Conservation (phyloP, 2,797 vertebrate species). For the Euphonia xanthogaster region DNA sequence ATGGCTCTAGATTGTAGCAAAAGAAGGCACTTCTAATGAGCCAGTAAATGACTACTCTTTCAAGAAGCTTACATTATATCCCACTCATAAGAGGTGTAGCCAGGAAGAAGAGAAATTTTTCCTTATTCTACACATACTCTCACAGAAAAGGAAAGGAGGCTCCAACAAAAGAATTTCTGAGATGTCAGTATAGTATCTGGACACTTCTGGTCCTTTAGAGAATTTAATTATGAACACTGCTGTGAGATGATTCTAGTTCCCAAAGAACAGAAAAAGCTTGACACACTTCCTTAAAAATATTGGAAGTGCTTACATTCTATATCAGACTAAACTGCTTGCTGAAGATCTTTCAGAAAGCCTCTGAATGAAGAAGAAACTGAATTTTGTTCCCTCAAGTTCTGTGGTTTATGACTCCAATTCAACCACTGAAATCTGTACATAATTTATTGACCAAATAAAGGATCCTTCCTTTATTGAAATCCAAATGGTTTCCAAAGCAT, state of each 20-base stretch:
- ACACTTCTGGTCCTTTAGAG: background rate
- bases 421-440: background rate
- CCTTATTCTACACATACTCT: background rate
- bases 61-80: background rate
- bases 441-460: slow-evolving; percentile 27
- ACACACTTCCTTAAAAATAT: background rate
- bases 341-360: background rate
- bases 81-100: background rate
- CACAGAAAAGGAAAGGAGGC: background rate
- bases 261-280: background rate
- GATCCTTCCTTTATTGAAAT: background rate
- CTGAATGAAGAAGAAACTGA: background rate
- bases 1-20: background rate
- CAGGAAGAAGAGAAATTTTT: background rate
- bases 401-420: background rate
- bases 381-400: background rate
- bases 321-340: background rate
- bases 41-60: background rate
- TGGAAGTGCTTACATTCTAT: background rate
- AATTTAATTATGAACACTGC: background rate
- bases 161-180: background rate
- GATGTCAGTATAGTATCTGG: background rate
- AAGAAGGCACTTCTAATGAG: background rate
- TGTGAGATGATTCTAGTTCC: background rate
- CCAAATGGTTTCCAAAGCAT: slow-evolving; percentile 2